phyloP scores from a whole-genome alignment of 2,888 invertebrate genomes.

The Pegoplata infirma region DNA sequence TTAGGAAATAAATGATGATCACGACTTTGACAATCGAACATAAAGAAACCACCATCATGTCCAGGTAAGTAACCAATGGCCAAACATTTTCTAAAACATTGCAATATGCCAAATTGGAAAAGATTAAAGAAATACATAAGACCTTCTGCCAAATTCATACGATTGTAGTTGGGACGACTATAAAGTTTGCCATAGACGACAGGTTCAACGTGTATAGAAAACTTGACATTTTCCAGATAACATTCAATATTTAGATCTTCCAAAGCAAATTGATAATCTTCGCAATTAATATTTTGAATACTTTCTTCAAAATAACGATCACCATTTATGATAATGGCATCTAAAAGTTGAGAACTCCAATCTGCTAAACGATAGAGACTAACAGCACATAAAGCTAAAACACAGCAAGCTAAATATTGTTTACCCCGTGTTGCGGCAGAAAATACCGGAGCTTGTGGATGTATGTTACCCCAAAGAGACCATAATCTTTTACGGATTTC shows the following conservation, averaged over 20 bases:
- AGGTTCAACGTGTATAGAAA: conserved; percentile 80
- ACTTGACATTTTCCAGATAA: conserved; percentile 81
- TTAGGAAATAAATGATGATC: conserved; percentile 82
- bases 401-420: conserved; percentile 82
- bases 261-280: conserved; percentile 81
- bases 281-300: conserved; percentile 77
- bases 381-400: conserved; percentile 81
- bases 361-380: conserved; percentile 81
- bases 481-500: conserved; percentile 84
- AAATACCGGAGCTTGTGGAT: conserved; percentile 82
- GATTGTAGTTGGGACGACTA: conserved; percentile 72
- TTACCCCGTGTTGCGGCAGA: conserved; percentile 80
- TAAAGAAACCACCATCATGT: conserved; percentile 80
- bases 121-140: conserved; percentile 81
- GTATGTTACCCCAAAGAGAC: conserved; percentile 84
- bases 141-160: conserved; percentile 83
- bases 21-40: conserved; percentile 83
- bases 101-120: conserved; percentile 80
- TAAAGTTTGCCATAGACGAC: conserved; percentile 83
- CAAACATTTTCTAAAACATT: conserved; percentile 80
- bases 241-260: conserved; percentile 81
- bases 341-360: conserved; percentile 82
- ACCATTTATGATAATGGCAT: conserved; percentile 82
- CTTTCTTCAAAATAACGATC: conserved; percentile 81
- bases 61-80: conserved; percentile 79